A percentile compares a stretch with the other conserved stretches of the same genome.
Evolutionary conservation across 2,888 invertebrate species (phyloP).

Genomic region (Trachelus troglodyta): DNA sequence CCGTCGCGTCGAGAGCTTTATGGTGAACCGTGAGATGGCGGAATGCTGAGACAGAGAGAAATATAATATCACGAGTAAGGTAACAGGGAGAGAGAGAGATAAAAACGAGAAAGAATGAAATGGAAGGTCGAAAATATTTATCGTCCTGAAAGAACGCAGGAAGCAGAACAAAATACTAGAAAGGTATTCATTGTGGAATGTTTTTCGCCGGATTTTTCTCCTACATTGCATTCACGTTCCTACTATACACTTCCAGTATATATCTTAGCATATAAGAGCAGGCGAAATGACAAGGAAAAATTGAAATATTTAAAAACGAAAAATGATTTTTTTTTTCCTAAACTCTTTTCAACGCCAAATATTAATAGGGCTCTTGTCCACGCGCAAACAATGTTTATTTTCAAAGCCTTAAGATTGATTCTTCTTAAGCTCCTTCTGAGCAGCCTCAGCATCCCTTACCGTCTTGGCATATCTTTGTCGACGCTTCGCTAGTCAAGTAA

Average conservation of each 20-base stretch:
- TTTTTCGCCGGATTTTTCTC: neutral
- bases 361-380: neutral
- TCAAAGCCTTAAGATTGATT: neutral
- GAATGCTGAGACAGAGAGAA: slow-evolving; percentile 26
- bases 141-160: slow-evolving; percentile 19
- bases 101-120: slow-evolving; percentile 31
- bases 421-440: neutral
- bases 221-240: neutral
- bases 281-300: neutral
- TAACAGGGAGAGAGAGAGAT: slow-evolving; percentile 48
- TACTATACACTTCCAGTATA: neutral
- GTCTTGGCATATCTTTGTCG: neutral
- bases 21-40: slow-evolving; percentile 15
- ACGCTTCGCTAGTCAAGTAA: neutral
- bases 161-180: slow-evolving; percentile 1
- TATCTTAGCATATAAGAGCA: neutral
- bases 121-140: slow-evolving; percentile 50
- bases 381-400: neutral
- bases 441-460: neutral
- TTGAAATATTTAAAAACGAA: neutral
- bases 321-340: neutral
- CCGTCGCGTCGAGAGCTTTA: slow-evolving; percentile 32
- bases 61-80: slow-evolving; percentile 29
- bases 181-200: neutral
- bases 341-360: neutral